These are phyloP conservation scores for Oceanodroma tethys DNA, from an alignment of 2,113 vertebrate species.

Conservation along the genomic window DNA sequence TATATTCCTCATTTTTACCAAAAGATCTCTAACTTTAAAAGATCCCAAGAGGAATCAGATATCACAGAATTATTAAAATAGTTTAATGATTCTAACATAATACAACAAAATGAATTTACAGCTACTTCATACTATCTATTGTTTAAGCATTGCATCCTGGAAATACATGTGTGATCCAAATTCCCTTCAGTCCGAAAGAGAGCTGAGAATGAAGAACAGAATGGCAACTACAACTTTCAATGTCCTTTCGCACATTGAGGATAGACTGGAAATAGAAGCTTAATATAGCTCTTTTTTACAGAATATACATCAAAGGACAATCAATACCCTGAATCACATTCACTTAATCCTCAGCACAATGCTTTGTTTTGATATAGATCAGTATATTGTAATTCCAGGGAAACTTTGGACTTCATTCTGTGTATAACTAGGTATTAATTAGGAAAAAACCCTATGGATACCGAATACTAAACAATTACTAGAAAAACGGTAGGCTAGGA, in stretches of 20 bases:
- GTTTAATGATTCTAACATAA: background rate
- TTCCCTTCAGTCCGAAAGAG: background rate
- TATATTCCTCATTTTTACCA: background rate
- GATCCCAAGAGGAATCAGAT: background rate
- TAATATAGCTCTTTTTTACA: background rate
- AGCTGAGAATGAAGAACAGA: background rate
- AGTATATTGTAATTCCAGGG: background rate
- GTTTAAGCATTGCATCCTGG: background rate
- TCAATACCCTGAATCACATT: background rate
- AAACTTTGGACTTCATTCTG: background rate
- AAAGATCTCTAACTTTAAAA: background rate
- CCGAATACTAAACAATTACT: background rate
- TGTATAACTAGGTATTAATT: background rate
- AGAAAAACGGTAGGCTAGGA: conserved; percentile 8
- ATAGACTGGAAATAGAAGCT: background rate
- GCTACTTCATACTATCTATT: background rate
- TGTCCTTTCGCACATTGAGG: background rate
- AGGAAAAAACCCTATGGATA: background rate
- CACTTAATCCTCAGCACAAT: background rate
- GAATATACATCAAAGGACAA: background rate
- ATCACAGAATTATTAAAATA: background rate
- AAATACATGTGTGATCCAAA: background rate
- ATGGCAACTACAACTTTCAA: background rate
- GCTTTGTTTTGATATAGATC: background rate
- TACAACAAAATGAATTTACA: background rate